A percentile compares a stretch with the other conserved stretches of the same genome.
phyloP scores from a whole-genome alignment of 2,113 vertebrate species.

The Morphnarchus princeps region DNA sequence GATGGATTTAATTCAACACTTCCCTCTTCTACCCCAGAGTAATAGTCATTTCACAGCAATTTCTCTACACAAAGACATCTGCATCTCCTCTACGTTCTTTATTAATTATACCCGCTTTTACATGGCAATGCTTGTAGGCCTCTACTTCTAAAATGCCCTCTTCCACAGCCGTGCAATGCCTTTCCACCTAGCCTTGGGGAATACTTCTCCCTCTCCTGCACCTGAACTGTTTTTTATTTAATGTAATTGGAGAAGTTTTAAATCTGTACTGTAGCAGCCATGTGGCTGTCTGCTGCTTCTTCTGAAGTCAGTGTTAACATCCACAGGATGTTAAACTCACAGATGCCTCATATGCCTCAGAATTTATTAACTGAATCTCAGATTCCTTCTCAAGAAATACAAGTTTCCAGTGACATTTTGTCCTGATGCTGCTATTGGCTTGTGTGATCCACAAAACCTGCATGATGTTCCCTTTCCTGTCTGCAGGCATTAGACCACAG shows the following conservation, averaged over 20 bases:
- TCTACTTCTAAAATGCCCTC: neutral
- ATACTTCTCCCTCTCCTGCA: neutral
- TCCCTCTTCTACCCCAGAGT: neutral
- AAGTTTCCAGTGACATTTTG: slow-evolving; percentile 30
- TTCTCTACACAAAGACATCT: neutral
- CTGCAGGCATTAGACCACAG: slow-evolving; percentile 57
- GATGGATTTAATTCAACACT: neutral
- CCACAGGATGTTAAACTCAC: slow-evolving; percentile 49
- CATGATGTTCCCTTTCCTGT: neutral
- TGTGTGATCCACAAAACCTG: neutral
- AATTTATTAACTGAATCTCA: slow-evolving; percentile 45
- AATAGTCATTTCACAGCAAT: neutral
- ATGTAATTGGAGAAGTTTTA: neutral
- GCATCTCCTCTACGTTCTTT: neutral
- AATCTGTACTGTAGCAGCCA: slow-evolving; percentile 7
- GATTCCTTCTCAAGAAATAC: slow-evolving; percentile 15
- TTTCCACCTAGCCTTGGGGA: neutral
- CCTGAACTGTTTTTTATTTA: neutral
- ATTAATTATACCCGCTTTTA: neutral
- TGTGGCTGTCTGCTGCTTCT: slow-evolving; percentile 42
- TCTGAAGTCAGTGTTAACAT: slow-evolving; percentile 46
- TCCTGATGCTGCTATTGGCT: slow-evolving; percentile 9
- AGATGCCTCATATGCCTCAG: slow-evolving; percentile 39
- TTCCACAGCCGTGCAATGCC: neutral
- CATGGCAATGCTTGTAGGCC: neutral